Evolutionary conservation across 2,888 invertebrate genomes (phyloP), one percentile per base, ranked within the genome.

Genomic region (Ichneumoninae sp.): DNA sequence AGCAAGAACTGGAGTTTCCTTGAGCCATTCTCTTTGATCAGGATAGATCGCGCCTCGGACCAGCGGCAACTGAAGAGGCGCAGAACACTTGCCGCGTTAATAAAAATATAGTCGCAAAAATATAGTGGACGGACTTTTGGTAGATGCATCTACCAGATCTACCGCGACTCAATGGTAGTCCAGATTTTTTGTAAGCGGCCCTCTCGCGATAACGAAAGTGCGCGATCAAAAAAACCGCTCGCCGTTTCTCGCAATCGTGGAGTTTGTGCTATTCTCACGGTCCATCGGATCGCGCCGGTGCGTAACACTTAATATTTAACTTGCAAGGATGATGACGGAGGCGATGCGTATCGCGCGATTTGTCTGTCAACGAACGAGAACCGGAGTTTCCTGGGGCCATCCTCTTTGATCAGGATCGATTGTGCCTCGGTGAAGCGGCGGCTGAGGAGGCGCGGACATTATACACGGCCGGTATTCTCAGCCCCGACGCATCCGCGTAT

Each of bases 341-440:
- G n/a, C 69, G 82, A 82, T 82, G 66, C 75, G 57, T 57, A 81
- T 81, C 81, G 71, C 80, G 44, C 82, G 78, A 82, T 82, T 84
- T 84, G 79, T 84, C 79, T 81, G 82, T 84, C 82, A 84, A 75
- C 71, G 82, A 66, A 47, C 57, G 10, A 84, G 79, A 84, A 75
- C 75, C 75, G 75, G 66, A 75, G 66, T 79, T 79, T 81, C 78
- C 71, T 26, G 70, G 60, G 84, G 75, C 78, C 22, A 65, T 19
- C 52, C 70, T 52, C 47, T 26, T 71, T 65, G 78, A 84, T 82
- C 71, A 76, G 26, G 70, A 66, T 79, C 82, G 82, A 84, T 84
- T 82, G 82, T 79, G 70, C 75, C 66, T 75, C 66, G 74, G 68
- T 70, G 40, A 30, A 75, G 68, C 79, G 75, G 40, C 81, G 26